A percentile compares a stretch with the other conserved stretches of the same genome.
These are phyloP conservation scores for Suncus etruscus DNA, from an alignment of 2,113 vertebrate species.

Conservation along the genomic window DNA sequence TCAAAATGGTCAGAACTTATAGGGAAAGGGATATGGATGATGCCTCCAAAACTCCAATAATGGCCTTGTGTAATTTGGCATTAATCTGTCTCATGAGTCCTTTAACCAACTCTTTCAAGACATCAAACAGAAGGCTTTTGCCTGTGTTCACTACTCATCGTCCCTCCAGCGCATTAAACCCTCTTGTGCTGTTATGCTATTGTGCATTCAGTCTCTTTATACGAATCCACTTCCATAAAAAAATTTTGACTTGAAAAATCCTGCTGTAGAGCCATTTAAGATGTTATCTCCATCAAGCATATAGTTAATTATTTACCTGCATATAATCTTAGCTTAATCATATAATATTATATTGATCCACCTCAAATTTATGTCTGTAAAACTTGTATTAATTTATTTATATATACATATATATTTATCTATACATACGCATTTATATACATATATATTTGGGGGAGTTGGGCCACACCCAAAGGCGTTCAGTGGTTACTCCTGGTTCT, in stretches of 20 bases:
- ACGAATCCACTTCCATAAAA: neutral
- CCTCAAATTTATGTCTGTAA: neutral
- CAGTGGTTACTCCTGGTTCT: too few species aligned
- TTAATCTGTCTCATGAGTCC: neutral
- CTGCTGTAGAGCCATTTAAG: neutral
- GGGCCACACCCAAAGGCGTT: too few species aligned
- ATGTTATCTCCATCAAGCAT: neutral
- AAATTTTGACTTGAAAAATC: neutral
- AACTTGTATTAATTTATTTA: neutral
- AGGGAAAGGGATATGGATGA: neutral
- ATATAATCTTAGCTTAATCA: neutral
- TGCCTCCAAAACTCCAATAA: neutral
- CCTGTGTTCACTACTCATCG: neutral
- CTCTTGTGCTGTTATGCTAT: neutral
- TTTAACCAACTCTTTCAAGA: neutral
- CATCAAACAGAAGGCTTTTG: neutral
- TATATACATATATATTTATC: neutral
- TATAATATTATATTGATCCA: neutral
- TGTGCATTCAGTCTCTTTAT: neutral
- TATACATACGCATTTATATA: neutral
- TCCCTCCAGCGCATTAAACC: neutral
- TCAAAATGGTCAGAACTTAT: neutral
- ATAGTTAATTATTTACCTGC: neutral
- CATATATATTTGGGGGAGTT: too few species aligned
- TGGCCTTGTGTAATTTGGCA: neutral